phyloP scores from a whole-genome alignment of 2,888 invertebrate species.

The Ormyrus thymus region DNA sequence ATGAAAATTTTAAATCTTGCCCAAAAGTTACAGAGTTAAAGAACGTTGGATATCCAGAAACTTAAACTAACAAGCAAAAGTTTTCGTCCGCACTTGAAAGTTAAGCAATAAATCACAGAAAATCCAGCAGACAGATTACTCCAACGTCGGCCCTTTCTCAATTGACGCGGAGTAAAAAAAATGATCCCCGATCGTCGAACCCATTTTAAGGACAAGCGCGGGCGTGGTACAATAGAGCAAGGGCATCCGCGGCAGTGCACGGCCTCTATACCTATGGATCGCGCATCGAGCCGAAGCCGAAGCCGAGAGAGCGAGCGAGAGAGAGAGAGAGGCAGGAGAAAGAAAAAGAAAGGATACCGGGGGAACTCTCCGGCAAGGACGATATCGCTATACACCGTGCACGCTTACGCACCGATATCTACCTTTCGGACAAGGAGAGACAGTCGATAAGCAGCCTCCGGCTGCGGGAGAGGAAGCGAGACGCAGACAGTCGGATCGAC shows the following conservation, averaged over 20 bases:
- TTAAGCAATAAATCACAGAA: too few species aligned
- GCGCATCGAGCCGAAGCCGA: slow-evolving; percentile 40
- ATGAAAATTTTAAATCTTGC: too few species aligned
- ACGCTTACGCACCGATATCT: slow-evolving; percentile 11
- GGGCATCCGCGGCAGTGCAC: slow-evolving; percentile 19
- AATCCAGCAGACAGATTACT: too few species aligned
- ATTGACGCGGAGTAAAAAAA: slow-evolving; percentile 14
- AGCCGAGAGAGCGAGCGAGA: slow-evolving; percentile 32
- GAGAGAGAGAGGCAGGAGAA: slow-evolving; percentile 62
- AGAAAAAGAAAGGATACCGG: slow-evolving; percentile 62
- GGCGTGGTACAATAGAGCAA: slow-evolving; percentile 43
- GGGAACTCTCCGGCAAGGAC: slow-evolving; percentile 17
- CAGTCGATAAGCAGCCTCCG: slow-evolving; percentile 14
- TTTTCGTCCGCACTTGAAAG: too few species aligned
- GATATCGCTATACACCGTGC: slow-evolving; percentile 19
- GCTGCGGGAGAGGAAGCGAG: slow-evolving; percentile 2
- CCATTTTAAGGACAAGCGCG: slow-evolving; percentile 50
- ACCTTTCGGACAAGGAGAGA: slow-evolving; percentile 56
- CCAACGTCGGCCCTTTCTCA: background rate
- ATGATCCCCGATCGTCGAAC: slow-evolving; percentile 55
- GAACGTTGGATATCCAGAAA: too few species aligned
- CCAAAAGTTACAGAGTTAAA: too few species aligned
- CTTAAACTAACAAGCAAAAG: too few species aligned
- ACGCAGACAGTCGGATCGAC: background rate
- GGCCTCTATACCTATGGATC: slow-evolving; percentile 8